A percentile compares a stretch with the other conserved stretches of the same genome.
phyloP scores from a whole-genome alignment of 2,113 vertebrate species.

The Crotalus tigris region DNA sequence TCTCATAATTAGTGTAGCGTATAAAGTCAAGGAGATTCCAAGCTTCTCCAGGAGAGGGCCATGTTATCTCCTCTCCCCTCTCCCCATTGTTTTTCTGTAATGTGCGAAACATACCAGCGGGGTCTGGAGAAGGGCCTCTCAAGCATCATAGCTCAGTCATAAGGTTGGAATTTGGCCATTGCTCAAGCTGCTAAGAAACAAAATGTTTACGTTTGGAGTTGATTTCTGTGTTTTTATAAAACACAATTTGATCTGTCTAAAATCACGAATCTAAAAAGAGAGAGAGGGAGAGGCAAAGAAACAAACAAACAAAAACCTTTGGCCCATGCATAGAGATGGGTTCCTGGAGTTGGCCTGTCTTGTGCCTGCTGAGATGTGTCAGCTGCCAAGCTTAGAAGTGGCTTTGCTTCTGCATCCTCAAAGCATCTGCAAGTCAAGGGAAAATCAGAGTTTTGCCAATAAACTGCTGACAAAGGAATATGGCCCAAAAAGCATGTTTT shows the following conservation, averaged over 20 bases:
- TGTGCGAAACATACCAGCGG: background rate
- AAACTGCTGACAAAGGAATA: background rate
- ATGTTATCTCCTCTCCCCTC: background rate
- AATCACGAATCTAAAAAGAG: background rate
- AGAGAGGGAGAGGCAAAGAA: background rate
- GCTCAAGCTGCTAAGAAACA: background rate
- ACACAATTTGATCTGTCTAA: background rate
- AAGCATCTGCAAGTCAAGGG: background rate
- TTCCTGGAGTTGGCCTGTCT: background rate
- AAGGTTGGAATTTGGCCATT: background rate
- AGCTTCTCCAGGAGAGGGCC: constrained; percentile 12
- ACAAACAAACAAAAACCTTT: background rate
- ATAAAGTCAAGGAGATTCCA: background rate
- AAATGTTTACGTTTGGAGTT: background rate
- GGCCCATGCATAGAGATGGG: background rate
- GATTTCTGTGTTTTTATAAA: background rate
- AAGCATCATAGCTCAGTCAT: background rate
- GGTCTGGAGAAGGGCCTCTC: background rate
- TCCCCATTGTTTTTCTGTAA: background rate
- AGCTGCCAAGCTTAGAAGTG: background rate
- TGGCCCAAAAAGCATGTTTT: background rate
- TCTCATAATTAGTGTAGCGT: background rate
- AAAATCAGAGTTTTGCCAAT: background rate
- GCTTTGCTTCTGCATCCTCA: background rate
- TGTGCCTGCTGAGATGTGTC: constrained; percentile 2